Conservation (phyloP, 2,797 vertebrate genomes). For the Crossoptilon crossoptilon region DNA sequence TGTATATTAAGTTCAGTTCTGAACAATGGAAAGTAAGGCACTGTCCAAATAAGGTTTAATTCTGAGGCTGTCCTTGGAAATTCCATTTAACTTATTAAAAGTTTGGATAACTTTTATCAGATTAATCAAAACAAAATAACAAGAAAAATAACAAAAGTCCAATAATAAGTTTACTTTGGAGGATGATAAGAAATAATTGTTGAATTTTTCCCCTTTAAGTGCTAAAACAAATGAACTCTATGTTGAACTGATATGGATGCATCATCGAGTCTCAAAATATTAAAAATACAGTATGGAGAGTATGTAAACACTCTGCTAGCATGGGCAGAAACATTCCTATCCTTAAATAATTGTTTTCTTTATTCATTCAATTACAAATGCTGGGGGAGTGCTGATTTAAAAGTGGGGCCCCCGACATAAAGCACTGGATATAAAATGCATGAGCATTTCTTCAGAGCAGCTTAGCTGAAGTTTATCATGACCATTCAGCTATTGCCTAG, state of each 20-base stretch:
- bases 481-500: slow-evolving; percentile 88
- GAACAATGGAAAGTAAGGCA: neutral
- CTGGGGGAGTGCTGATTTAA: slow-evolving; percentile 82
- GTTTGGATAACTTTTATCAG: neutral
- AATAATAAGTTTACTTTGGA: neutral
- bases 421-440: slow-evolving; percentile 82
- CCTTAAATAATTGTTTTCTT: slow-evolving; percentile 52
- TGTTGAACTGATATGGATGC: neutral
- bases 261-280: neutral
- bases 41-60: neutral
- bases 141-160: neutral
- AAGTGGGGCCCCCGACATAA: slow-evolving; percentile 73
- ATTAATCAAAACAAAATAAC: neutral
- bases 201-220: neutral
- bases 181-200: neutral
- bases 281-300: neutral
- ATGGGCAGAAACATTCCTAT: neutral
- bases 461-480: slow-evolving; percentile 87
- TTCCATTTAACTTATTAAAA: neutral
- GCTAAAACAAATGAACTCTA: neutral
- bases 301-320: slow-evolving; percentile 25
- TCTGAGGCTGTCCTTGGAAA: neutral
- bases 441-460: slow-evolving; percentile 84
- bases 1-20: neutral
- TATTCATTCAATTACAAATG: slow-evolving; percentile 73